These are phyloP conservation scores for Acropora tenuis DNA, from an alignment of 64 coral and sea anemone genomes.

Conservation along the genomic window DNA sequence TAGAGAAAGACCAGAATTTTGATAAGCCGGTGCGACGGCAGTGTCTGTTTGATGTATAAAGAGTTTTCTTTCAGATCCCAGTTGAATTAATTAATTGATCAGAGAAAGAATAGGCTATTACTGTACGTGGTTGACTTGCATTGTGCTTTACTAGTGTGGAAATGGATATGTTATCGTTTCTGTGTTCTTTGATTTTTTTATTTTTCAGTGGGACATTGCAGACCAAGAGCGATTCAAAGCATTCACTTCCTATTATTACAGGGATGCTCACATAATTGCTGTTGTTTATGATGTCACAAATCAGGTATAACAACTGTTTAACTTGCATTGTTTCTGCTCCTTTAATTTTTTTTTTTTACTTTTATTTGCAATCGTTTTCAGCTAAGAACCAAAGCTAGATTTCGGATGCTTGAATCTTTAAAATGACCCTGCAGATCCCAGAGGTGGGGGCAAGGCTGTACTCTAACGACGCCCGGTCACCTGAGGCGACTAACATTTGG, in stretches of 20 bases:
- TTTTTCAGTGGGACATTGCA: slow-evolving; percentile 87
- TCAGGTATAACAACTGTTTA: slow-evolving; percentile 64
- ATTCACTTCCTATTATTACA: slow-evolving; percentile 92
- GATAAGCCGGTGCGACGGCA: no score
- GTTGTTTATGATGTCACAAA: slow-evolving; percentile 98
- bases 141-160: slow-evolving; percentile 14
- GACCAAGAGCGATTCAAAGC: slow-evolving; percentile 92
- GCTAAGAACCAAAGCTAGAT: no score
- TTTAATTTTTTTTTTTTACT: neutral
- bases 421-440: no score
- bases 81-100: neutral
- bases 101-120: slow-evolving; percentile 7
- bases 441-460: no score
- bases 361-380: neutral
- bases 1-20: no score
- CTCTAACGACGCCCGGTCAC: no score
- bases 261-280: slow-evolving; percentile 88
- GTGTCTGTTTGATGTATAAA: no score
- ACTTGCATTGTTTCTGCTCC: neutral
- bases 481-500: no score
- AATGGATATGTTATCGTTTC: neutral
- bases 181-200: neutral
- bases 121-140: slow-evolving; percentile 19
- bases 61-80: neutral
- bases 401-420: no score